Base-by-base conservation (phyloP, 2,113 vertebrate genomes). In the Colaptes auratus region DNA sequence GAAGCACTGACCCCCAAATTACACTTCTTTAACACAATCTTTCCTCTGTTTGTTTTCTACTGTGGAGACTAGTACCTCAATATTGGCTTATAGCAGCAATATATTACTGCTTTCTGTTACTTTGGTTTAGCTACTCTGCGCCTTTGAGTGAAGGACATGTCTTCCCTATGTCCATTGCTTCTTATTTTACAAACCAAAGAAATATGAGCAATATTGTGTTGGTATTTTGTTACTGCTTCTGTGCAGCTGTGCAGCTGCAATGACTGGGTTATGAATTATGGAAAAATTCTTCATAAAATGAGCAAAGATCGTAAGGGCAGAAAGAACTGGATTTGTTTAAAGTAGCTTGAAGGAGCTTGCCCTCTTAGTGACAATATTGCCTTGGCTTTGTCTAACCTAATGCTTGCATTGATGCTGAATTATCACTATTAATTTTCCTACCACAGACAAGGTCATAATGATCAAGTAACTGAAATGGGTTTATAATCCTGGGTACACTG, bases 381-480 rank as follows among this genome's bases (percentile, higher is more conserved):
- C 25, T 72, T 77, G 24, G 6, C 60, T 86, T 71, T 76, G 11
- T 59, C 60, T 73, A 9, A 30, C 66, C 46, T 79, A 69, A 48
- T 75, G 19, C 33, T 78, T 84, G 31, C 23, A 35, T 12, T 67
- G 56, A 27, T 74, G 60, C 27, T 63, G 52, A 93, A 48, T 91
- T 74, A 84, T 39, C 21, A 52, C 3, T 65, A 55, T 79, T 60
- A 25, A 71, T 89, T 78, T 88, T 92, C 23, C 53, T 75, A 30
- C 28, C 0, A 1, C 25, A 72, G 81, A 33, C 42, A 86, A 89
- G 70, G 58, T 87, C 50, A 20, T 20, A 52, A 28, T 39, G 61
- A 82, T 82, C 39, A 55, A 93, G n/a, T 66, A 55, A 77, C 39
- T 88, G 60, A 86, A 86, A 74, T 64, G 48, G 31, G 27, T 80